Conservation (phyloP, 2,113 vertebrate species). For the Gila orcuttii region DNA sequence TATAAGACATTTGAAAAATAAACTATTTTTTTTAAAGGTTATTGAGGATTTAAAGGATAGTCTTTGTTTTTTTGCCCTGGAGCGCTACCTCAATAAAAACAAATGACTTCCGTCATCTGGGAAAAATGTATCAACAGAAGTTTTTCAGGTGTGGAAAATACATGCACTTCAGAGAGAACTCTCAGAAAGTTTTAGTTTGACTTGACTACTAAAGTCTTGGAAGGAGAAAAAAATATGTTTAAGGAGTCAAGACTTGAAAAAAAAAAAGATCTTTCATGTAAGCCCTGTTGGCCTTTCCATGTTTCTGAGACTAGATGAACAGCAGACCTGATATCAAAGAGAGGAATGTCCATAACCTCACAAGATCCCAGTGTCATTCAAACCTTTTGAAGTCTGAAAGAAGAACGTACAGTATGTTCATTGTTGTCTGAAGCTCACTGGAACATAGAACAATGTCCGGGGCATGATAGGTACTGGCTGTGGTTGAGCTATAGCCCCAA, state of each 20-base stretch:
- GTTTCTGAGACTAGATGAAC: constrained; percentile 37
- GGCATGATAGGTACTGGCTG: not conserved
- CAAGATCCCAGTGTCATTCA: constrained; percentile 13
- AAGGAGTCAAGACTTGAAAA: constrained; percentile 30
- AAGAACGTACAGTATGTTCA: not conserved
- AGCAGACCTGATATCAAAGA: constrained; percentile 44
- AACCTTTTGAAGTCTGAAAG: constrained; percentile 5
- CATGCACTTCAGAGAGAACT: not conserved
- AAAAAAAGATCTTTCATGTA: constrained; percentile 43
- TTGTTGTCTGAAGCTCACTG: not conserved
- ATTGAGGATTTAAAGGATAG: too few relatives aligned
- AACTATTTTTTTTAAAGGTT: too few relatives aligned
- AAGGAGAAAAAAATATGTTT: constrained; percentile 25
- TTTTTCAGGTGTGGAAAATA: not conserved
- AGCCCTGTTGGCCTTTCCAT: constrained; percentile 19
- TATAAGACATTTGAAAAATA: not conserved
- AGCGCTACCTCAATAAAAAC: not conserved
- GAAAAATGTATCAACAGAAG: not conserved
- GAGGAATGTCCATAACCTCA: not conserved
- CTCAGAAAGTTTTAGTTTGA: constrained; percentile 20
- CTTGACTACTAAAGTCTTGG: not conserved
- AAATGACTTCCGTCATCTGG: not conserved
- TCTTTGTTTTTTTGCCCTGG: too few relatives aligned
- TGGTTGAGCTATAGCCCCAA: not conserved
- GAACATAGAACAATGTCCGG: not conserved